A percentile compares a stretch with the other conserved stretches of the same genome.
Evolutionary conservation across 2,113 vertebrate species (phyloP).

Genomic region (Enhydra lutris): DNA sequence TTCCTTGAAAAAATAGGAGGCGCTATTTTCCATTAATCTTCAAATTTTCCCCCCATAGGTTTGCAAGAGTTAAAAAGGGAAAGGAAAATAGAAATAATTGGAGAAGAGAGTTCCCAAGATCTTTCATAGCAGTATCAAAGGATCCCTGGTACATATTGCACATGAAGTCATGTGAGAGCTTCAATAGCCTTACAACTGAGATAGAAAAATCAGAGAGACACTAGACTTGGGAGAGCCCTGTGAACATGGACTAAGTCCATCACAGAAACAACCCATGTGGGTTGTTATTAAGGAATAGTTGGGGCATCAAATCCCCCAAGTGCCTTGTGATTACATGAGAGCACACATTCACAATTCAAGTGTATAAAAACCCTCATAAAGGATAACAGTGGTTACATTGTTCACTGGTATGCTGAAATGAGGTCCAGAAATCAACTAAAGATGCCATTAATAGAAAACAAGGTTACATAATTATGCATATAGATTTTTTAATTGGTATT

Average conservation of each 20-base stretch:
- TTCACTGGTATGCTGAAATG: not conserved
- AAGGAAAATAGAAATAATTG: not conserved
- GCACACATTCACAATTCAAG: not conserved
- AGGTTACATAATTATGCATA: not conserved
- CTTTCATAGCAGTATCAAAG: not conserved
- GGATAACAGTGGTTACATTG: not conserved
- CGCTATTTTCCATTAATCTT: not conserved
- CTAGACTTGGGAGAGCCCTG: not conserved
- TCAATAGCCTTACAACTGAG: not conserved
- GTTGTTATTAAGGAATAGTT: not conserved
- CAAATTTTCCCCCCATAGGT: not conserved
- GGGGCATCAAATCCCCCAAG: not conserved
- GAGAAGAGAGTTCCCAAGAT: not conserved
- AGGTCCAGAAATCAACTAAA: not conserved
- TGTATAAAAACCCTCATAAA: not conserved
- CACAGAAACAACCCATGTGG: not conserved
- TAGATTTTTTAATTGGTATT: not conserved
- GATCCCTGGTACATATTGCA: not conserved
- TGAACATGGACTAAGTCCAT: no score
- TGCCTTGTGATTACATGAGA: not conserved
- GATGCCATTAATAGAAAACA: not conserved
- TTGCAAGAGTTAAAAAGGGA: not conserved
- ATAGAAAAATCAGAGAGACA: not conserved
- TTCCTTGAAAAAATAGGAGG: not conserved
- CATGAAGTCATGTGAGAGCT: not conserved